A percentile compares a stretch with the other conserved stretches of the same genome.
These are phyloP conservation scores for Disparrhopalites patrizii DNA, from an alignment of 2,888 invertebrate genomes.

Conservation along the genomic window DNA sequence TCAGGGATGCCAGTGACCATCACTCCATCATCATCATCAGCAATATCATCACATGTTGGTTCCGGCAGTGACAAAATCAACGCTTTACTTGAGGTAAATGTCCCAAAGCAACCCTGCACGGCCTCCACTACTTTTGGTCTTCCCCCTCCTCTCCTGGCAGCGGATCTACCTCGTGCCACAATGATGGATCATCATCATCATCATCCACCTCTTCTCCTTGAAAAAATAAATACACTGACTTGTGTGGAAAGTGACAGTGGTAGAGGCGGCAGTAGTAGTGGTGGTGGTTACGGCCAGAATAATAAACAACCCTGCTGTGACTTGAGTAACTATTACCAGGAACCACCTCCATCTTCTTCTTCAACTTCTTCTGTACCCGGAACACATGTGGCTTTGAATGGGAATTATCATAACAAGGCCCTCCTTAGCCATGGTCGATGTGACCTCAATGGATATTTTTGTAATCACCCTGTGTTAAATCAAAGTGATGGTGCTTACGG, in stretches of 20 bases:
- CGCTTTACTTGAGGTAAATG: conserved; percentile 14
- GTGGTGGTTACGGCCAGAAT: not conserved
- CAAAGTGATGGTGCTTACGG: not conserved
- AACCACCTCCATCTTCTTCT: too few species aligned
- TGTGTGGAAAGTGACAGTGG: conserved; percentile 7
- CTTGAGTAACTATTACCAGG: too few species aligned
- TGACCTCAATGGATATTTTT: not conserved
- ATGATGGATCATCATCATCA: conserved; percentile 14
- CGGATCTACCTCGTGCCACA: not conserved
- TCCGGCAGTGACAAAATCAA: conserved; percentile 3
- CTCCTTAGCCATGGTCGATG: not conserved
- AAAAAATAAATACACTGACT: not conserved
- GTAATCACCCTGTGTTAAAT: not conserved
- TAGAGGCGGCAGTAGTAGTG: too few species aligned
- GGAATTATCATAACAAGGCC: not conserved
- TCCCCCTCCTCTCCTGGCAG: too few species aligned
- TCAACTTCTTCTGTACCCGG: not conserved
- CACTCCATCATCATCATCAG: conserved; percentile 22
- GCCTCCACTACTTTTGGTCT: not conserved
- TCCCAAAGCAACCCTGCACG: conserved; percentile 2
- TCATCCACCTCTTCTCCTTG: too few species aligned
- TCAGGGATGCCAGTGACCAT: conserved; percentile 30
- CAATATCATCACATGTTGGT: conserved; percentile 5
- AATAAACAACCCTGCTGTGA: not conserved
- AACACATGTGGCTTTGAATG: not conserved